Conservation (phyloP, 64 coral and sea anemone species). For the Anthopleura sola region DNA sequence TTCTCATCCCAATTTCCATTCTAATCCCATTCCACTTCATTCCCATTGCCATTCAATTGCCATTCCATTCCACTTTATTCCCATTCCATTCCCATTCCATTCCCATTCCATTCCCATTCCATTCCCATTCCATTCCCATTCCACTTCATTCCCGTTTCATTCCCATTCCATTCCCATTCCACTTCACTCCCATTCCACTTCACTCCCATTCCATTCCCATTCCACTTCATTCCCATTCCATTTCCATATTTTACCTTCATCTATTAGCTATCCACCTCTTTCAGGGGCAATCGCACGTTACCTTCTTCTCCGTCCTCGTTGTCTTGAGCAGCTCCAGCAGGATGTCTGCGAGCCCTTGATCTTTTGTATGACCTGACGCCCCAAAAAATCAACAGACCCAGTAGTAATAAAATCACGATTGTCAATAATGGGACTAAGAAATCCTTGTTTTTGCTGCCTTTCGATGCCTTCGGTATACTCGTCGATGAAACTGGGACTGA, state of each 20-base stretch:
- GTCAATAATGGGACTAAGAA: not conserved
- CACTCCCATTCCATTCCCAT: too few relatives aligned
- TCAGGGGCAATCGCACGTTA: not conserved
- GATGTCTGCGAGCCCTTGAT: not conserved
- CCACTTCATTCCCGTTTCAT: too few relatives aligned
- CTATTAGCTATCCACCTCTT: conserved; percentile 11
- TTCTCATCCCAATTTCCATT: too few relatives aligned
- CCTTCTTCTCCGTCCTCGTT: not conserved
- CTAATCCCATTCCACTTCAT: too few relatives aligned
- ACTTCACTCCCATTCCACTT: too few relatives aligned
- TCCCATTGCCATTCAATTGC: too few relatives aligned
- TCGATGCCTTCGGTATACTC: not conserved
- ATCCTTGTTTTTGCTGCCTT: not conserved
- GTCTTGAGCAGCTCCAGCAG: not conserved
- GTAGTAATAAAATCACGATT: not conserved
- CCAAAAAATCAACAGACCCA: not conserved
- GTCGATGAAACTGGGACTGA: not conserved
- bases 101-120: not conserved
- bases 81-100: not conserved
- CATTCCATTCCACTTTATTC: not conserved
- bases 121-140: too few relatives aligned
- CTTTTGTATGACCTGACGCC: not conserved
- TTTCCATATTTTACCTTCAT: conserved; percentile 10
- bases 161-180: too few relatives aligned
- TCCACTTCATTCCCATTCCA: too few relatives aligned